These are phyloP conservation scores for Mesembrinibis cayennensis DNA, from an alignment of 2,113 vertebrate species.

Conservation along the genomic window DNA sequence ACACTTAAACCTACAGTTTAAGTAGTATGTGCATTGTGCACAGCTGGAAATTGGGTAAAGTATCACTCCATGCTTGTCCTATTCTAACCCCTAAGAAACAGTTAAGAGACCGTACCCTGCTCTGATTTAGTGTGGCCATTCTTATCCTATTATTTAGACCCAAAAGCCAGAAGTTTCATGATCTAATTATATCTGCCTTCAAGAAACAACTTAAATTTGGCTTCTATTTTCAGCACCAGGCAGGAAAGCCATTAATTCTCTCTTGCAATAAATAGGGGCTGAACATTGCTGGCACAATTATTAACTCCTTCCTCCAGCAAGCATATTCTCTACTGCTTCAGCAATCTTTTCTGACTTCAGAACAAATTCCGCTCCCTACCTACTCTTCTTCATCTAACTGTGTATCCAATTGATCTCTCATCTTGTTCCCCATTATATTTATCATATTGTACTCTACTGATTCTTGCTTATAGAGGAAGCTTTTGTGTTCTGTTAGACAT, in stretches of 20 bases:
- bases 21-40: neutral
- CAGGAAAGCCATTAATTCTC: constrained; percentile 42
- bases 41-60: neutral
- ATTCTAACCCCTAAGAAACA: neutral
- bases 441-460: neutral
- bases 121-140: constrained; percentile 13
- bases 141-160: constrained; percentile 19
- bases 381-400: neutral
- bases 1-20: neutral
- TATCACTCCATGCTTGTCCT: neutral
- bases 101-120: neutral
- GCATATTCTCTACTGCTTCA: neutral
- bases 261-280: constrained; percentile 10
- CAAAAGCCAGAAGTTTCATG: constrained; percentile 30
- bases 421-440: neutral
- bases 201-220: constrained; percentile 58
- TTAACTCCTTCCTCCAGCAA: constrained; percentile 48
- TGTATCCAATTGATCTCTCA: neutral
- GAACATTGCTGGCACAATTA: neutral
- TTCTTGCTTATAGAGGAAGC: neutral
- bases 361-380: neutral
- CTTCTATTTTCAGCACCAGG: constrained; percentile 43
- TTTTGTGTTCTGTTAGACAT: neutral
- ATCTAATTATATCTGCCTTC: constrained; percentile 47
- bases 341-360: neutral